Evolutionary conservation across 2,113 vertebrate genomes (phyloP), one percentile per base, ranked within the genome.

Genomic region (Eptesicus fuscus): DNA sequence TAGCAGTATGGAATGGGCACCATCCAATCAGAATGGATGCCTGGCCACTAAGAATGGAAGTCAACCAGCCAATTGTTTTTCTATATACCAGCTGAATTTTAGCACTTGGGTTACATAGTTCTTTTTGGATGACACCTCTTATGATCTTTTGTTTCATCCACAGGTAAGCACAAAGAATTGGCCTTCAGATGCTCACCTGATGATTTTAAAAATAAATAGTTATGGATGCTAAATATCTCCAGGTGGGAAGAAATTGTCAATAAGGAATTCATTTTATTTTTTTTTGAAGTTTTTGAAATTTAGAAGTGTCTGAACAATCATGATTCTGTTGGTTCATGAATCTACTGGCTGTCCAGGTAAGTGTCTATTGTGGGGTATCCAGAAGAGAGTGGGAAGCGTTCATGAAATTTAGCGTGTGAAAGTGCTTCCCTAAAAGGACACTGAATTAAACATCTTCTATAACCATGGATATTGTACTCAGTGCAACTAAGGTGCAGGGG

Each of bases 201-300:
- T 56, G 56, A 51, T 70, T 91, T 95, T 61, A 87, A 14, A 89
- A 84, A 70, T 51, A 25, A 42, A 67, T 32, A 44, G 47, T 49
- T 4, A 67, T 37, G 7, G 28, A 13, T 42, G 42, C 37, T 88
- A 65, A 59, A 12, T 78, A 77, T 69, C 61, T 73, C 59, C 4
- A 1, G 3, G 22, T 11, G 30, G 5, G 12, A 13, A 22, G 16
- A 69, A 86, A 53, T 12, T 30, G n/a, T 25, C 51, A 83, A 67
- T 25, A 56, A 67, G 37, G 8, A 76, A 59, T 37, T 70, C 20
- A 70, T 70, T 70, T 70, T 69, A 35, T 69, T 35, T 70, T 69
- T 70, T 69, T 70, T 70, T 70, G 17, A 10, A 70, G 4, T 20
- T 37, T 70, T 22, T 69, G n/a, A 35, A 20, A 69, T 76, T 49